These are phyloP conservation scores for Pangasius krempfi DNA, from an alignment of 2,797 vertebrate genomes.

Conservation along the genomic window DNA sequence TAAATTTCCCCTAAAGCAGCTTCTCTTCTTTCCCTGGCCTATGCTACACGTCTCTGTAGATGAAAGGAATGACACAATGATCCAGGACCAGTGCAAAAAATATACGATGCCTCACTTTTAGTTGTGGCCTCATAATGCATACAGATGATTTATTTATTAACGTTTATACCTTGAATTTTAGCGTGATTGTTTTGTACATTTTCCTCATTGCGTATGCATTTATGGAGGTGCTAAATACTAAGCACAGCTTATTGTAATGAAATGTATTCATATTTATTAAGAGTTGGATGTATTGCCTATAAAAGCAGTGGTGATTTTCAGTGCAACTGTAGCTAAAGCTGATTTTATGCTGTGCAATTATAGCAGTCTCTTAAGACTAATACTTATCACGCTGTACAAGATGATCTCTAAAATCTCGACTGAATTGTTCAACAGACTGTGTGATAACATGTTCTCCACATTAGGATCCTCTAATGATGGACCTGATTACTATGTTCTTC, in stretches of 20 bases:
- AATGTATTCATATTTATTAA: not conserved
- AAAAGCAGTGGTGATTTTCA: not conserved
- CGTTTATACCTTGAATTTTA: not conserved
- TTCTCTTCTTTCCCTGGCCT: not conserved
- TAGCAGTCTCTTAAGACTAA: too few species aligned
- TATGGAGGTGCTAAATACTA: not conserved
- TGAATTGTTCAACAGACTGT: too few species aligned
- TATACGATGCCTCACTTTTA: not conserved
- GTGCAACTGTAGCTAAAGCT: not conserved
- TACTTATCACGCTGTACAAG: too few species aligned
- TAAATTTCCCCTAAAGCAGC: constrained; percentile 66
- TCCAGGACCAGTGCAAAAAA: not conserved
- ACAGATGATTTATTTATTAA: not conserved
- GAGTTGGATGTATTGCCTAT: not conserved
- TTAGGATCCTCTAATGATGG: not conserved
- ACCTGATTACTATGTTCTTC: not conserved
- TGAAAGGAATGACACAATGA: constrained; percentile 6
- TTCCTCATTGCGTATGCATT: not conserved
- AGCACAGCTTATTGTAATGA: not conserved
- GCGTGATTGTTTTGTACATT: too few species aligned
- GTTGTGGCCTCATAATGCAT: not conserved
- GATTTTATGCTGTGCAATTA: not conserved
- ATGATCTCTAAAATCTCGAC: too few species aligned
- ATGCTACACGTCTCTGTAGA: not conserved
- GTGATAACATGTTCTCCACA: too few species aligned